These are phyloP conservation scores for Xenops minutus DNA, from an alignment of 2,797 vertebrate species.

Conservation along the genomic window DNA sequence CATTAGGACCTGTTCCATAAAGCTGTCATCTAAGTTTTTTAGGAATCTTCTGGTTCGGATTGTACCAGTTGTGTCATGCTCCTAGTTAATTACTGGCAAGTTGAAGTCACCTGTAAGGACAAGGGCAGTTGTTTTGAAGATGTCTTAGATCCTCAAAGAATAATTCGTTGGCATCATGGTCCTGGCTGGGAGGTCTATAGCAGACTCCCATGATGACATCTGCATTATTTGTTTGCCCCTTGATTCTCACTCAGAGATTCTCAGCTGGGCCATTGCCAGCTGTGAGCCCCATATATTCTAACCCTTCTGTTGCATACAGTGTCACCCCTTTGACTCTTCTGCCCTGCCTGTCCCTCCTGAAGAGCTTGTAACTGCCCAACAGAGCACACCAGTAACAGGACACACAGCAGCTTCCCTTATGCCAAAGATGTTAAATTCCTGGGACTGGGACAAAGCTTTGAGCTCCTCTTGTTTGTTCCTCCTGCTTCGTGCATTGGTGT, in stretches of 20 bases:
- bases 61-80: not conserved
- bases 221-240: not conserved
- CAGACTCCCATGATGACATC: not conserved
- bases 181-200: not conserved
- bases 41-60: not conserved
- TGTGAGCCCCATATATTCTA: not conserved
- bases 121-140: not conserved
- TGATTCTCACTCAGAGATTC: not conserved
- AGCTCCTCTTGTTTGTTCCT: not conserved
- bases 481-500: too few relatives aligned
- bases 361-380: not conserved
- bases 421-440: not conserved
- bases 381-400: not conserved
- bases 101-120: not conserved
- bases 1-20: not conserved
- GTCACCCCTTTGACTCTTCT: not conserved
- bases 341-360: not conserved
- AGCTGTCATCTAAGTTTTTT: not conserved
- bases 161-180: not conserved
- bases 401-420: not conserved
- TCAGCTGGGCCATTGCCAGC: not conserved
- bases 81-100: not conserved
- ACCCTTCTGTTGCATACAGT: not conserved
- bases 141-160: not conserved
- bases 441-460: not conserved